Evolutionary conservation across 2,888 invertebrate genomes (phyloP).

Genomic region (Lepidochitona cinerea): DNA sequence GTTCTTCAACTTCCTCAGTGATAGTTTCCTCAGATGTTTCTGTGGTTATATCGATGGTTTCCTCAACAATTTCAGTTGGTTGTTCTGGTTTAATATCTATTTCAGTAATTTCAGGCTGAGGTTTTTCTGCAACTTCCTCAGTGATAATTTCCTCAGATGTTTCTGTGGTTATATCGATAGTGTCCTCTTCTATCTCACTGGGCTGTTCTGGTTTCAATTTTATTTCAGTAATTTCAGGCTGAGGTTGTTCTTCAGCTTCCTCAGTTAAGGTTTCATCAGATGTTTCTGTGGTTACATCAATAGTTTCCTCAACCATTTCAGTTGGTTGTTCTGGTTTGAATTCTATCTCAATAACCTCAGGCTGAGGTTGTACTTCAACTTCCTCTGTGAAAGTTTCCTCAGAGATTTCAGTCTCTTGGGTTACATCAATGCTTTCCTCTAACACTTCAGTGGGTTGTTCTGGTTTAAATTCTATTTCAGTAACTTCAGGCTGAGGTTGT

Average conservation of each 20-base stretch:
- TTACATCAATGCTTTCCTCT: conserved; percentile 13
- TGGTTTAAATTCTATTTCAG: background rate
- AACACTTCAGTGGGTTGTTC: no score
- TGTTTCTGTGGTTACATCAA: background rate
- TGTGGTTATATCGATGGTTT: background rate
- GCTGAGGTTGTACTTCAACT: background rate
- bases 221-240: background rate
- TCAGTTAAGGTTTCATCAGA: background rate
- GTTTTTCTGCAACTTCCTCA: background rate
- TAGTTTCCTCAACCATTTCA: background rate
- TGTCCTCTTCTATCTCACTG: no score
- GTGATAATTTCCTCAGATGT: background rate
- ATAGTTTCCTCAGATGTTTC: background rate
- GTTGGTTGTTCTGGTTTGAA: background rate
- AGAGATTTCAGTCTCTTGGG: conserved; percentile 24
- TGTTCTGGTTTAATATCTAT: background rate
- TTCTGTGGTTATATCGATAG: no score
- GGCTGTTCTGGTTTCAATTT: background rate
- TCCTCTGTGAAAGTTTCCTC: background rate
- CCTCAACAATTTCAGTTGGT: background rate
- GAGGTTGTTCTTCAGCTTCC: background rate
- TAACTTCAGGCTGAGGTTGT: background rate
- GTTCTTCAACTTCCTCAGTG: background rate
- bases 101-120: background rate
- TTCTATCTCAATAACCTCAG: background rate